Conservation (phyloP, 2,888 invertebrate genomes). For the Ichneumoninae sp. region DNA sequence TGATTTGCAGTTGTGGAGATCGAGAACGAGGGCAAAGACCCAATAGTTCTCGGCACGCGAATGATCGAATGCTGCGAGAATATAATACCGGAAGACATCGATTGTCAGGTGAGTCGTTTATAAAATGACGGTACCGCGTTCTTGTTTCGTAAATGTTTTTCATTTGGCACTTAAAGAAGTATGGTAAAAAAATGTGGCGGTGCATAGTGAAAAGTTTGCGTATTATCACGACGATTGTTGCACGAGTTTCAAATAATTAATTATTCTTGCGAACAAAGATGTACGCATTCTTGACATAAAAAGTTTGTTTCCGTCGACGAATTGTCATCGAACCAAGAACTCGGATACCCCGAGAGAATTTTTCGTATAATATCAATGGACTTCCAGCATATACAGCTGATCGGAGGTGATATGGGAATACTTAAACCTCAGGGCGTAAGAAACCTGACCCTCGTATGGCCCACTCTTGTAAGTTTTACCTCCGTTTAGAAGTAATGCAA, state of each 20-base stretch:
- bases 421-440: conserved; percentile 55
- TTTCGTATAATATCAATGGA: not conserved
- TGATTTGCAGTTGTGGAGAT: conserved; percentile 69
- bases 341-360: too few relatives aligned
- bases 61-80: conserved; percentile 72
- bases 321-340: too few relatives aligned
- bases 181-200: too few relatives aligned
- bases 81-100: conserved; percentile 65
- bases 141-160: conserved; percentile 9
- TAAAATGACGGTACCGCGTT: not conserved
- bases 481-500: not conserved
- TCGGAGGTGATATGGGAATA: conserved; percentile 69
- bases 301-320: too few relatives aligned
- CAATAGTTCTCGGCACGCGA: conserved; percentile 56
- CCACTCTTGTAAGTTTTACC: conserved; percentile 66
- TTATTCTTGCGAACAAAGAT: not conserved
- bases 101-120: conserved; percentile 67
- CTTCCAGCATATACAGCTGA: conserved; percentile 70
- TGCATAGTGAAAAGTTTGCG: too few relatives aligned
- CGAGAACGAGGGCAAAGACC: conserved; percentile 63
- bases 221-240: too few relatives aligned
- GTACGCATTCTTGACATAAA: not conserved
- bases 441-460: conserved; percentile 70
- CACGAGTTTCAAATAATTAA: too few relatives aligned
- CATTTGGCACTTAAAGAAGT: not conserved